phyloP scores from a whole-genome alignment of 2,888 invertebrate species.

The Plusia festucae region DNA sequence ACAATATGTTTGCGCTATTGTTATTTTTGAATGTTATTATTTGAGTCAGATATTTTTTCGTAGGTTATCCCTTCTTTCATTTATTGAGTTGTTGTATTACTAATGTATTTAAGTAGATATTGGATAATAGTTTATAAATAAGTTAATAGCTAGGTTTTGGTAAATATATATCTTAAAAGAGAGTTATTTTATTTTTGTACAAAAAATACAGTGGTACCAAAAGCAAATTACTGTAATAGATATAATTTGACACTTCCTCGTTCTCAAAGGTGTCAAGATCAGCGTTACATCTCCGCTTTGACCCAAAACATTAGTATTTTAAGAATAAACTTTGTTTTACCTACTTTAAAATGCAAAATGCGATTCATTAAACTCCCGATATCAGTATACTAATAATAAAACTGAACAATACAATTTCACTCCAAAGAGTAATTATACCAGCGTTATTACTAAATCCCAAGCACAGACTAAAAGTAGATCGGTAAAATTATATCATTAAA shows the following conservation, averaged over 20 bases:
- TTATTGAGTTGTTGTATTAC: background rate
- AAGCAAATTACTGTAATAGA: too few relatives aligned
- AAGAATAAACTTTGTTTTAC: too few relatives aligned
- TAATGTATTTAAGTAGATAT: background rate
- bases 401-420: conserved; percentile 18
- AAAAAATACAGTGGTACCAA: too few relatives aligned
- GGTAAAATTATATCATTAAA: conserved; percentile 50
- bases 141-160: too few relatives aligned
- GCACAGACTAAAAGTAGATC: conserved; percentile 43
- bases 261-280: too few relatives aligned
- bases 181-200: too few relatives aligned
- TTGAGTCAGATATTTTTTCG: conserved; percentile 10
- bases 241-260: too few relatives aligned
- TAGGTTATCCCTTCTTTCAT: background rate
- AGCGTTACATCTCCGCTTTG: too few relatives aligned
- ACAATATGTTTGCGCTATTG: conserved; percentile 54
- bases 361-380: background rate
- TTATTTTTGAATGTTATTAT: conserved; percentile 43
- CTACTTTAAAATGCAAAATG: too few relatives aligned
- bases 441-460: conserved; percentile 32
- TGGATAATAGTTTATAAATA: too few relatives aligned
- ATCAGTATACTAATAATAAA: conserved; percentile 8
- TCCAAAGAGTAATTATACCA: conserved; percentile 50
- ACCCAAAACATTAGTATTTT: too few relatives aligned
- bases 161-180: too few relatives aligned